These are phyloP conservation scores for Dryoscopus gambensis DNA, from an alignment of 2,113 vertebrate genomes.

Conservation along the genomic window DNA sequence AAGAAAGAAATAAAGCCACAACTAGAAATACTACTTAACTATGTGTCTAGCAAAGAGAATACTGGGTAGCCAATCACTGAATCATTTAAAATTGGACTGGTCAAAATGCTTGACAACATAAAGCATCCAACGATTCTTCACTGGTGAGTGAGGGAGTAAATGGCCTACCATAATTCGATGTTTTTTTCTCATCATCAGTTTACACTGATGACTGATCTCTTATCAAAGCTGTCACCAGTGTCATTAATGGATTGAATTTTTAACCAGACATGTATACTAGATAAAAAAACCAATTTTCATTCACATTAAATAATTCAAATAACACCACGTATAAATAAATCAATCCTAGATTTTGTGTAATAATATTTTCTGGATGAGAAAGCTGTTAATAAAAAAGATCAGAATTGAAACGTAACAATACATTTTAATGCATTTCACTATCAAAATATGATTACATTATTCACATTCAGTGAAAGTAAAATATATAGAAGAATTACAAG, in stretches of 20 bases:
- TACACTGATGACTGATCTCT: background rate
- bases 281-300: background rate
- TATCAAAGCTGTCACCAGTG: background rate
- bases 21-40: background rate
- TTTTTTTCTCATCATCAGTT: background rate
- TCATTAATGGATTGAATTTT: background rate
- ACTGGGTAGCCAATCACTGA: background rate
- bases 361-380: background rate
- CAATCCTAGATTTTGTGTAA: background rate
- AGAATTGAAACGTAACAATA: background rate
- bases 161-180: background rate
- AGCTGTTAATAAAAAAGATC: background rate
- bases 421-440: background rate
- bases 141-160: background rate
- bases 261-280: background rate
- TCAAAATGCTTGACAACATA: background rate
- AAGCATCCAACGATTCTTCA: background rate
- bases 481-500: background rate
- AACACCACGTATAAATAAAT: background rate
- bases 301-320: background rate
- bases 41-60: background rate
- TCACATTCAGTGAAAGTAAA: background rate
- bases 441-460: background rate
- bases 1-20: background rate
- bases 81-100: background rate